Conservation (phyloP, 2,888 invertebrate genomes). For the Lymantria monacha region DNA sequence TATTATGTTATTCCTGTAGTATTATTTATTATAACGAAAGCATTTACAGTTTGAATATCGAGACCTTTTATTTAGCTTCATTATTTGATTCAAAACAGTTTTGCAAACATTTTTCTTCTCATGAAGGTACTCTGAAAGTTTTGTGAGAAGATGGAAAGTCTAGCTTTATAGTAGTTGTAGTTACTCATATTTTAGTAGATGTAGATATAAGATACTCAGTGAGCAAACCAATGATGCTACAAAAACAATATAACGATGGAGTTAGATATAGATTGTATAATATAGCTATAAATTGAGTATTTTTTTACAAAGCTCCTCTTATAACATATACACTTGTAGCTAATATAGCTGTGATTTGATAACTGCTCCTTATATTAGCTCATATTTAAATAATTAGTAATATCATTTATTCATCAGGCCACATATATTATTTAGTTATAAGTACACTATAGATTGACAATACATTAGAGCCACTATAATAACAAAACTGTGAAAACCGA, state of each 20-base stretch:
- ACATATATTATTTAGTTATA: conserved; percentile 49
- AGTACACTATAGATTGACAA: conserved; percentile 42
- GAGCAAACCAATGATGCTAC: conserved; percentile 57
- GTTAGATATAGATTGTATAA: conserved; percentile 55
- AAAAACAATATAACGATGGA: conserved; percentile 49
- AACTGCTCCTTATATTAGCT: conserved; percentile 55
- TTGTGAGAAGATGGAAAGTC: conserved; percentile 75
- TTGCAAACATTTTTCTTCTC: conserved; percentile 83
- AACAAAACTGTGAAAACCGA: conserved; percentile 20
- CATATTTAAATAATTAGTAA: conserved; percentile 43
- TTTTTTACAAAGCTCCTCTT: conserved; percentile 57
- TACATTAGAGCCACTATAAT: conserved; percentile 23
- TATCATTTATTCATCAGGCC: conserved; percentile 44
- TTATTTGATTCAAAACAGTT: conserved; percentile 68
- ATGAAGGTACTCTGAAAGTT: conserved; percentile 78
- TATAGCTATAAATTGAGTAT: conserved; percentile 53
- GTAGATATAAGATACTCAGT: conserved; percentile 68
- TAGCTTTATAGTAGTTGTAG: conserved; percentile 77
- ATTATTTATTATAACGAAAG: conserved; percentile 52
- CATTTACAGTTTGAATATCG: conserved; percentile 49
- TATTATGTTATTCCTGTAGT: conserved; percentile 67
- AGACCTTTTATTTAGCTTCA: conserved; percentile 65
- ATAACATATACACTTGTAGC: conserved; percentile 57
- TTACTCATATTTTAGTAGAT: conserved; percentile 66
- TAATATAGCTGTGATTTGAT: conserved; percentile 47